These are phyloP conservation scores for Turritopsis dohrnii DNA, from an alignment of 30 jellyfish, hydroid and myxozoan species.

Conservation along the genomic window DNA sequence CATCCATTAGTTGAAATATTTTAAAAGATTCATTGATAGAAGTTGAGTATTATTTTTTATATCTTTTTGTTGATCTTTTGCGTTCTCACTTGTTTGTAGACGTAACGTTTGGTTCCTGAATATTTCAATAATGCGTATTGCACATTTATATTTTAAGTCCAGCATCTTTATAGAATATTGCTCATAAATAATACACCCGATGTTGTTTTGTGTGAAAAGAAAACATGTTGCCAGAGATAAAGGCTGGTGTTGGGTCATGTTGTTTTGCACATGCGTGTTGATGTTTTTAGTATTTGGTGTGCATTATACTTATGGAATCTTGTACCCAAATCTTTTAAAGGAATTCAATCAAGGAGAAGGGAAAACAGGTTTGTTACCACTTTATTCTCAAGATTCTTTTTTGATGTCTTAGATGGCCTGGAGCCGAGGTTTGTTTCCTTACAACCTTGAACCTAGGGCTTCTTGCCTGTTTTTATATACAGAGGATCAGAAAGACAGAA, in stretches of 20 bases:
- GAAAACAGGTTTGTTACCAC: conserved; percentile 59
- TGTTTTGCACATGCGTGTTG: conserved; percentile 49
- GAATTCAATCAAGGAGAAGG: conserved; percentile 83
- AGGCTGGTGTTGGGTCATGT: conserved; percentile 54
- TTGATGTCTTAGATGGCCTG: no score
- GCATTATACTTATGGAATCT: conserved; percentile 91
- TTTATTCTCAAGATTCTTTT: neutral
- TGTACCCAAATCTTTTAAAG: conserved; percentile 54
- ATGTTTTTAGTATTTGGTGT: conserved; percentile 86
- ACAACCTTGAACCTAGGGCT: no score
- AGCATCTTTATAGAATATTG: neutral
- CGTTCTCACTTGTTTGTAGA: no score
- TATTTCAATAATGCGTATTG: no score
- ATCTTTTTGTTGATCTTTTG: no score
- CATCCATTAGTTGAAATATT: no score
- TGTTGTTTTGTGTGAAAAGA: neutral
- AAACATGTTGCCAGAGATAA: conserved; percentile 10
- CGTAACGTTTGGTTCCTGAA: no score
- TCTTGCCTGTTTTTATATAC: no score
- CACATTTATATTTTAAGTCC: neutral
- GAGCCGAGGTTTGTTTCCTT: no score
- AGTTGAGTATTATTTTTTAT: no score
- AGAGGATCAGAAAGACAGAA: no score
- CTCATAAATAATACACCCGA: neutral
- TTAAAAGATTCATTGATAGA: no score